Evolutionary conservation across 2,888 invertebrate genomes (phyloP), one percentile per base, ranked within the genome.

Genomic region (Patella ulyssiponensis): DNA sequence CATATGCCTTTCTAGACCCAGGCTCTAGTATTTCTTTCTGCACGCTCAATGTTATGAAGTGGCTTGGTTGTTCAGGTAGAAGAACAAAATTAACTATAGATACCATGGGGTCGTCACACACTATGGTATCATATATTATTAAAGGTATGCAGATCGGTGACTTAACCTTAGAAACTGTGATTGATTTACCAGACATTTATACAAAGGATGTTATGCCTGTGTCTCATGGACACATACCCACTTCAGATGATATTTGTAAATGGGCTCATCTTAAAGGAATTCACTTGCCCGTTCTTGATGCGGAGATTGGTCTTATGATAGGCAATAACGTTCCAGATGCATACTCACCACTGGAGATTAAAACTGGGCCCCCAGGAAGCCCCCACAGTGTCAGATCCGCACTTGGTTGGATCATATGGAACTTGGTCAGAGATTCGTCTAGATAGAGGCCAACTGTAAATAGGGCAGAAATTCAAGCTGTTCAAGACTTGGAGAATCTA

Each of bases 381-480:
- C 78, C 78, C 20, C 76, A 78, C 71, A 71, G 53, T 20, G 44
- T 56, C 9, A 78, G 54, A 69, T 53, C 78, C 17, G 7, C 15
- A 9, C 58, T 78, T n/a, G 78, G 78, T 33, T 78, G 78, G 78
- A 71, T 77, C 12, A 69, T 76, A n/a, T 78, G 78, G 78, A 77
- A 77, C 54, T n/a, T 77, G 3, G 14, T 69, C 23, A 27, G 75
- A 17, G 56, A 17, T 12, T 23, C 17, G n/a, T 23, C 17, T 33
- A 27, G n/a, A 71, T 52, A 4, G 3, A 70, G 27, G 44, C 51
- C 23, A 9, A n/a, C 20, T 15, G 53, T 20, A 9, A 54, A 74
- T 15, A 23, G 51, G 27, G 58, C 51, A 14, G 23, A 74, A 56
- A 15, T 33, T n/a, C 54, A 27, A 74, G 64, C 53, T 12, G 58